These are phyloP conservation scores for Procambarus clarkii DNA, from an alignment of 1,140 invertebrate species.

Conservation along the genomic window DNA sequence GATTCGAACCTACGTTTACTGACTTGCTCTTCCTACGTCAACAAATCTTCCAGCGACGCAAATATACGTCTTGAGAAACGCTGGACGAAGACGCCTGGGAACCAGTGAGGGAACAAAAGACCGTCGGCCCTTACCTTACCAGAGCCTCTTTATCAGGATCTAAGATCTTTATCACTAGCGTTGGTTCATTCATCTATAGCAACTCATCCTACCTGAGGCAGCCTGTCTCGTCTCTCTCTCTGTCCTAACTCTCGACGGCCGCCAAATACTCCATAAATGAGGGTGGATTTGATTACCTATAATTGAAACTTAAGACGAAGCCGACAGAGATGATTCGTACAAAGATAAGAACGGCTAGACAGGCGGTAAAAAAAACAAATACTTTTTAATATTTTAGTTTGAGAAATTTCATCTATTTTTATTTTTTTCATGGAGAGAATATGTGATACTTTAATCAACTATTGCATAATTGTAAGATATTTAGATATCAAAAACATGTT, in stretches of 20 bases:
- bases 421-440: too few relatives aligned
- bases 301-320: not conserved
- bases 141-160: slow-evolving; percentile 23
- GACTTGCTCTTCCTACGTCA: too few relatives aligned
- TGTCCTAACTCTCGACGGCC: not conserved
- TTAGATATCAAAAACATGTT: too few relatives aligned
- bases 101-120: not conserved
- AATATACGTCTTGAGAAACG: not conserved
- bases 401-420: too few relatives aligned
- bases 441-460: too few relatives aligned
- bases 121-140: too few relatives aligned
- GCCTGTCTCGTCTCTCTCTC: not conserved
- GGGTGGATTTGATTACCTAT: not conserved
- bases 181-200: slow-evolving; percentile 15
- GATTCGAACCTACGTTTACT: too few relatives aligned
- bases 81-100: not conserved
- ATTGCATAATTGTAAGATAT: too few relatives aligned
- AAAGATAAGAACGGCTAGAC: not conserved
- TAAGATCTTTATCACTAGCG: slow-evolving; percentile 14
- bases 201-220: not conserved
- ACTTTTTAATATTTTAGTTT: too few relatives aligned
- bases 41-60: too few relatives aligned
- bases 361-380: not conserved
- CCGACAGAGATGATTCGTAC: not conserved
- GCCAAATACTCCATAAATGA: not conserved